Percentiles rank a stretch among this genome's conserved stretches.
Evolutionary conservation across 2,888 invertebrate species (phyloP).

Genomic region (Thalpophila matura): DNA sequence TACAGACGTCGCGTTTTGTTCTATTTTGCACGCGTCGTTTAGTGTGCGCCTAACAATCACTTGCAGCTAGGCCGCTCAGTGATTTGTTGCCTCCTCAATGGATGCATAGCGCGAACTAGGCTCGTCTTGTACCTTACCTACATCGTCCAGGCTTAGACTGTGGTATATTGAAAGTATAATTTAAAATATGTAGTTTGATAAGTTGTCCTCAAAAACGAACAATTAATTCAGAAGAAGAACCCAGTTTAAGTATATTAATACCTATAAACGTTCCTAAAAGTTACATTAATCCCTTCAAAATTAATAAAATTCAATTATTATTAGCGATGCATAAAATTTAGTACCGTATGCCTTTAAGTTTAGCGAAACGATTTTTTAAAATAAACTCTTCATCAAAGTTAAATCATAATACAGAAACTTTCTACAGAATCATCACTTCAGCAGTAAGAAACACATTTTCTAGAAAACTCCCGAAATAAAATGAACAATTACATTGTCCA

Average conservation of each 20-base stretch:
- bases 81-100: conserved; percentile 71
- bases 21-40: conserved; percentile 75
- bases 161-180: too few relatives aligned
- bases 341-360: not conserved
- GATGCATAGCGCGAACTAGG: conserved; percentile 35
- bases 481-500: conserved; percentile 49
- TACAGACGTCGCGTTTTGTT: conserved; percentile 69
- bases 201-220: too few relatives aligned
- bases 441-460: conserved; percentile 28
- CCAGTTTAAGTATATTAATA: too few relatives aligned
- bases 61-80: conserved; percentile 67
- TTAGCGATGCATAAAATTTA: too few relatives aligned
- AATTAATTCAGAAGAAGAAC: too few relatives aligned
- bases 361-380: conserved; percentile 34
- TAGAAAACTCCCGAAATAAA: conserved; percentile 42
- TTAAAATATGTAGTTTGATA: too few relatives aligned
- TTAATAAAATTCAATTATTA: too few relatives aligned
- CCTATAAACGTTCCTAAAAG: too few relatives aligned
- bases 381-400: conserved; percentile 1
- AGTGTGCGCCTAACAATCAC: conserved; percentile 79
- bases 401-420: conserved; percentile 25
- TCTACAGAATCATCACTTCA: conserved; percentile 28
- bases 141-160: not conserved
- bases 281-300: too few relatives aligned
- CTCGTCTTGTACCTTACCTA: not conserved